Percentiles rank a stretch among this genome's conserved stretches.
Evolutionary conservation across 2,113 vertebrate genomes (phyloP).

Genomic region (Cephalophus harveyi): DNA sequence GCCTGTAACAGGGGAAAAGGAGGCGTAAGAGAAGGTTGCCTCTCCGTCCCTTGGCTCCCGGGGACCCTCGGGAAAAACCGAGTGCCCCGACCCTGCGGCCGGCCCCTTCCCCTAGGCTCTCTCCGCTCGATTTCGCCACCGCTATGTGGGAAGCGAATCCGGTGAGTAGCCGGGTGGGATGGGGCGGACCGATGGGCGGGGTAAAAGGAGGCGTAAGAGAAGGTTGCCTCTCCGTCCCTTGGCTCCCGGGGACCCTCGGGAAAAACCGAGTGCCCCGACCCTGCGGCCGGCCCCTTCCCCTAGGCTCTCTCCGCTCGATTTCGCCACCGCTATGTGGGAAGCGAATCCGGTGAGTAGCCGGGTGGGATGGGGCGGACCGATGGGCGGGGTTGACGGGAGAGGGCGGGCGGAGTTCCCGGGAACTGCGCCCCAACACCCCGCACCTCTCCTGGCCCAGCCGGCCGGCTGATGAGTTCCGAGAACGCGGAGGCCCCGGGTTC

Average conservation of each 20-base stretch:
- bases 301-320: conserved; percentile 54
- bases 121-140: conserved; percentile 56
- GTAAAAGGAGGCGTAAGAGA: background rate
- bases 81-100: background rate
- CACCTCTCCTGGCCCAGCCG: background rate
- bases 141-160: conserved; percentile 75
- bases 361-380: conserved; percentile 55
- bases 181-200: conserved; percentile 66
- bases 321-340: conserved; percentile 72
- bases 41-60: background rate
- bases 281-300: conserved; percentile 18
- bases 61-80: background rate
- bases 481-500: background rate
- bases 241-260: background rate
- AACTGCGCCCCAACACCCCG: background rate
- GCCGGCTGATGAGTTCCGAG: background rate
- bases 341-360: conserved; percentile 71
- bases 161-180: conserved; percentile 64
- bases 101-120: conserved; percentile 43
- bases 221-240: background rate
- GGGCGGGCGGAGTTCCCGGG: conserved; percentile 19
- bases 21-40: background rate
- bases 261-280: background rate
- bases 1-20: conserved; percentile 37
- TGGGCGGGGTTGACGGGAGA: conserved; percentile 53